These are phyloP conservation scores for Drosophila triauraria DNA, from an alignment of 1,140 invertebrate species.

Conservation along the genomic window DNA sequence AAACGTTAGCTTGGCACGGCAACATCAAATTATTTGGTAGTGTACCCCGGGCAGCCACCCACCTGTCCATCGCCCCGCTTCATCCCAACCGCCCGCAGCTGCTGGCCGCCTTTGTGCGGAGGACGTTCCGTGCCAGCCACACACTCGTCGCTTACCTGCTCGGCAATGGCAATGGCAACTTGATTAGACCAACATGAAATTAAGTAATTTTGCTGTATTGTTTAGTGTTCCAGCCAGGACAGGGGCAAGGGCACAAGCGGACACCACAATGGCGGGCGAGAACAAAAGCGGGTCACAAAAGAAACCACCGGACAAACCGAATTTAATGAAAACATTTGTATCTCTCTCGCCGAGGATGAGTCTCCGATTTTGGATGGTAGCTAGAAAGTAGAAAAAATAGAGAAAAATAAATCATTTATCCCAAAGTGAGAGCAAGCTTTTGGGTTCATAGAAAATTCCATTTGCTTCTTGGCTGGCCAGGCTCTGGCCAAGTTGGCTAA, in stretches of 20 bases:
- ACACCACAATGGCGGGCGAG: constrained; percentile 52
- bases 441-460: constrained; percentile 12
- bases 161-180: constrained; percentile 78
- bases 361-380: constrained; percentile 4
- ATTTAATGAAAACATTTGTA: constrained; percentile 66
- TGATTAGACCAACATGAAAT: constrained; percentile 83
- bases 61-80: not conserved
- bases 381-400: constrained; percentile 4
- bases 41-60: constrained; percentile 19
- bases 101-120: constrained; percentile 60
- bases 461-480: not conserved
- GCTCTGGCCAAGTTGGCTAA: not conserved
- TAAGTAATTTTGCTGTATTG: constrained; percentile 77
- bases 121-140: constrained; percentile 65
- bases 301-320: constrained; percentile 61
- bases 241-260: constrained; percentile 3
- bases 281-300: constrained; percentile 53
- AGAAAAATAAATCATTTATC: constrained; percentile 3
- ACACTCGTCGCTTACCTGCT: constrained; percentile 42
- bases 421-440: not conserved
- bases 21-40: constrained; percentile 50
- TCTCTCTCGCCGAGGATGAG: constrained; percentile 29
- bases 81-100: constrained; percentile 1
- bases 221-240: constrained; percentile 58
- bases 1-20: constrained; percentile 51